Evolutionary conservation across 2,797 vertebrate species (phyloP), one percentile per base, ranked within the genome.

Genomic region (Acridotheres tristis): DNA sequence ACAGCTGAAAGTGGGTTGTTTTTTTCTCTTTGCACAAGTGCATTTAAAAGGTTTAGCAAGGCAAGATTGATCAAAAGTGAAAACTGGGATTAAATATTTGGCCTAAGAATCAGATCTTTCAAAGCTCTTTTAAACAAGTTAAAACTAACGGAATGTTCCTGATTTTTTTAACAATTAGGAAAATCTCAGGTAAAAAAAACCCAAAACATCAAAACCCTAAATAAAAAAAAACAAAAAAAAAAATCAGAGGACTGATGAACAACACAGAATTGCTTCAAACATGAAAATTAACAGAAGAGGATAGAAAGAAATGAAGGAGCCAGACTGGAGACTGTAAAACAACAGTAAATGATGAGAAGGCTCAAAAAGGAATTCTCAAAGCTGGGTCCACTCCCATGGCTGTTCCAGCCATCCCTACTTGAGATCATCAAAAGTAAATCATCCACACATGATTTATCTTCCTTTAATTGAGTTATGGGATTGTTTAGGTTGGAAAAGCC

Each of bases 371-470:
- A 45, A 38, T 10, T 22, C 68, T 20, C 4, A 17, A 25, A 63
- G 50, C 27, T 50, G 45, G 26, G 61, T 43, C 71, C 51, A 58
- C 6, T 36, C 14, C 45, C 45, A 25, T 40, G 15, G 13, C 36
- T 8, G 17, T 40, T 30, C 16, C 4, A 0, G 40, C 8, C 13
- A 8, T 9, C 65, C 29, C 16, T 9, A 9, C 2, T 7, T 36
- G 7, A 42, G 32, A 62, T 36, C 55, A 69, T 14, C 45, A 16
- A 4, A 19, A 54, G 43, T 13, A 29, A 59, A 61, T 53, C 12
- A 9, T 8, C 38, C 22, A 50, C 53, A 42, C 45, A 7, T 0
- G 0, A 29, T 66, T 25, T n/a, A 16, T 7, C 50, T 29, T 30
- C 17, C 34, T 78, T 83, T 69, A 76, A 43, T 18, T n/a, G 71